phyloP scores from a whole-genome alignment of 2,797 vertebrate species.

The Dallia pectoralis region DNA sequence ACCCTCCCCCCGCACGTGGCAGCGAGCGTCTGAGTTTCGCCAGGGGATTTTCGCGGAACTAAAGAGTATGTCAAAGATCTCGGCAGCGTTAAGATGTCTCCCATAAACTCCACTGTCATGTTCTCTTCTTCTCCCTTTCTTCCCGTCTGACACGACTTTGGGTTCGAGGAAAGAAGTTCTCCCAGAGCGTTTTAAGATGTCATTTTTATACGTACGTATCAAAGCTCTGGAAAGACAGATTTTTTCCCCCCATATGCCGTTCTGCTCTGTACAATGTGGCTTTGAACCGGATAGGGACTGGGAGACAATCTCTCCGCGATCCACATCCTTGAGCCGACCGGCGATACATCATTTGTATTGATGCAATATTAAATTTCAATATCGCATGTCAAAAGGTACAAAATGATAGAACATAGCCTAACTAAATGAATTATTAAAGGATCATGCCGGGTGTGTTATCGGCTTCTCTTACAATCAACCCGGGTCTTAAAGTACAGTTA shows the following conservation, averaged over 20 bases:
- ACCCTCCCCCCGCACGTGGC: not conserved
- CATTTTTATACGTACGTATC: constrained; percentile 78
- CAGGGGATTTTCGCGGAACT: constrained; percentile 58
- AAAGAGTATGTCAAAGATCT: constrained; percentile 69
- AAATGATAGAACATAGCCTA: constrained; percentile 85
- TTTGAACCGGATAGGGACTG: constrained; percentile 45
- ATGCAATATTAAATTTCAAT: constrained; percentile 87
- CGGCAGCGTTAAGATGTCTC: constrained; percentile 59
- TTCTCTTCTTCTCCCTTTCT: constrained; percentile 27
- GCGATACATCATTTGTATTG: constrained; percentile 84
- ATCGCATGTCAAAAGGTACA: constrained; percentile 86
- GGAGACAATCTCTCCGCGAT: constrained; percentile 8
- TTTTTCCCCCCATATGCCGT: constrained; percentile 66
- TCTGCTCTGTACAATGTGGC: constrained; percentile 70
- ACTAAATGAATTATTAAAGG: constrained; percentile 85
- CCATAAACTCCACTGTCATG: constrained; percentile 70
- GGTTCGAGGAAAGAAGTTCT: constrained; percentile 57
- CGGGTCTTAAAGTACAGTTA: constrained; percentile 75
- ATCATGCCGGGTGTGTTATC: constrained; percentile 70
- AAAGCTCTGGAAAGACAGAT: constrained; percentile 64
- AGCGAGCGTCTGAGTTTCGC: constrained; percentile 43
- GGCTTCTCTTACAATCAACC: constrained; percentile 78
- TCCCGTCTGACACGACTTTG: constrained; percentile 48
- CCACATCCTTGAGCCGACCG: constrained; percentile 47
- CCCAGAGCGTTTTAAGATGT: constrained; percentile 69